Base-by-base conservation (phyloP, 2,888 invertebrate genomes). In the Lapara coniferarum region DNA sequence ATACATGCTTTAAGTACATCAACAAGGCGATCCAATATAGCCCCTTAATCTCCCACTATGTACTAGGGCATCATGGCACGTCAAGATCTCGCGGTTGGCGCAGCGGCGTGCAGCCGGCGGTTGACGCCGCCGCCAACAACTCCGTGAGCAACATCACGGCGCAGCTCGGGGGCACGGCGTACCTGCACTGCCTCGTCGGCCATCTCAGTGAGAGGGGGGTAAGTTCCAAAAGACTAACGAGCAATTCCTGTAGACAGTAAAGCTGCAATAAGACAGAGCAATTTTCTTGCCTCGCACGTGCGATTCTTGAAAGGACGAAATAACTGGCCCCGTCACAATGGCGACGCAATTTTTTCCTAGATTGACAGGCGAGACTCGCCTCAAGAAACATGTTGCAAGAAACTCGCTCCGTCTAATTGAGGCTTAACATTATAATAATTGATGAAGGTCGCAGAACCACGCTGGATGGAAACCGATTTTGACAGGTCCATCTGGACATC, bases 121-220 rank as follows among this genome's bases (percentile, higher is more conserved):
- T 89, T 74, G 93, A 93, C 77, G 89, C 88, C 66, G 89, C 92
- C 0, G 91, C 93, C 78, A 97, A 97, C 93, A 97, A 97, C 87
- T 97, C 97, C 0, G 95, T 96, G 71, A 96, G 96, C 81, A 97
- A 97, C 85, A 95, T 97, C 71, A 97, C 97, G 0, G 97, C 97
- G 10, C 97, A 97, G 84, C 93, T 97, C 66, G 97, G 97, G 0
- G 96, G 97, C 58, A 97, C 97, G 0, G 97, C 97, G 12, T 97
- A 96, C 87, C 93, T 97, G 53, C 97, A 97, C 87, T 97, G 97
- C 86, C 95, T 96, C 73, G 97, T 97, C 71, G 95, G 96, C 66
- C 96, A 96, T 86, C 93, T 97, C 76, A 96, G 96, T 71, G 97
- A 97, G 83, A 93, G 97, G 90, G 96, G 96, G 79, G 96, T 96